phyloP scores from a whole-genome alignment of 2,888 invertebrate species.

The Drosophila algonquin region DNA sequence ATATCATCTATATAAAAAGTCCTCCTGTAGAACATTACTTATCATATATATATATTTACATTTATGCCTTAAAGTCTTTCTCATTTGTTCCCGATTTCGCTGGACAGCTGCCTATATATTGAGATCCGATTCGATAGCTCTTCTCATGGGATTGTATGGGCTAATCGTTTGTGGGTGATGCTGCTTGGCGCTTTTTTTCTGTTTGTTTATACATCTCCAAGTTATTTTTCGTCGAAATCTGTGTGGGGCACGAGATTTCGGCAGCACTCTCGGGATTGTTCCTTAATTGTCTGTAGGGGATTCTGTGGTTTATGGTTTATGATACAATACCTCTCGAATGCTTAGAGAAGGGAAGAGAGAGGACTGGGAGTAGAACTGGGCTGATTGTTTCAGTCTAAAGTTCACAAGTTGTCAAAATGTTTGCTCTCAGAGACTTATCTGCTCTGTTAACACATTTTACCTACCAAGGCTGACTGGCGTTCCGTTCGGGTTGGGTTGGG shows the following conservation, averaged over 20 bases:
- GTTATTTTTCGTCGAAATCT: constrained; percentile 61
- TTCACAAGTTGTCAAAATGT: constrained; percentile 82
- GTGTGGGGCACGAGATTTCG: constrained; percentile 55
- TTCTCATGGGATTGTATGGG: constrained; percentile 47
- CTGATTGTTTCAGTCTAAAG: constrained; percentile 60
- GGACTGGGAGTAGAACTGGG: not conserved
- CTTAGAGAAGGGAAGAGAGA: constrained; percentile 45
- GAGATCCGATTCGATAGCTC: not conserved
- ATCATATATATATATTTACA: too few relatives aligned
- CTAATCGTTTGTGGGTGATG: constrained; percentile 48
- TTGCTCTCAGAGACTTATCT: constrained; percentile 67
- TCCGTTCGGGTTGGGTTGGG: constrained; percentile 64
- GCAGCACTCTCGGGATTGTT: constrained; percentile 50
- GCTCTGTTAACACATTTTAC: constrained; percentile 71
- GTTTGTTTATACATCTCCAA: constrained; percentile 71
- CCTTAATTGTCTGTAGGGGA: constrained; percentile 27
- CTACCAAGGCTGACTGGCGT: constrained; percentile 52
- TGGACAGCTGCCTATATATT: constrained; percentile 9
- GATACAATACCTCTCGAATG: constrained; percentile 22
- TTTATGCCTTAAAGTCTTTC: too few relatives aligned
- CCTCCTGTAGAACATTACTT: too few relatives aligned
- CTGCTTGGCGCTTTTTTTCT: constrained; percentile 47
- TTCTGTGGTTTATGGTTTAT: constrained; percentile 67
- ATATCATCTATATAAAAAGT: too few relatives aligned
- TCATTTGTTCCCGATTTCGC: constrained; percentile 14